Conservation (phyloP, 1,140 invertebrate species). For the Mactra quadrangularis region DNA sequence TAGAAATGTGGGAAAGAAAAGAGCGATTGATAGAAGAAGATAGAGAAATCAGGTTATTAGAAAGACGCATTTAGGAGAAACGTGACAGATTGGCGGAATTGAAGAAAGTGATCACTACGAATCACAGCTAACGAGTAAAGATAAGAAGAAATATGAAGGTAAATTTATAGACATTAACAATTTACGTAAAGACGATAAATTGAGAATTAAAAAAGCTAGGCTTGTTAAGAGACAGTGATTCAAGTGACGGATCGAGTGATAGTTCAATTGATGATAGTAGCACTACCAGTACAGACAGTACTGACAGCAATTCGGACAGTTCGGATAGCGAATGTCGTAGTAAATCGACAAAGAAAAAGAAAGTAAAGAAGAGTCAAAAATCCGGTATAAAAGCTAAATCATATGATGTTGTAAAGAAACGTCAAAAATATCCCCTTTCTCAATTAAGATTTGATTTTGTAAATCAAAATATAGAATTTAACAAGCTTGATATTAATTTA, state of each 20-base stretch:
- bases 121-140: neutral
- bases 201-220: neutral
- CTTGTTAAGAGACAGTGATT: neutral
- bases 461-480: neutral
- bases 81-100: neutral
- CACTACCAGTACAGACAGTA: neutral
- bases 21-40: neutral
- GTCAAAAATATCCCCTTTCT: conserved; percentile 2
- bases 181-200: neutral
- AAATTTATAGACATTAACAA: neutral
- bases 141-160: neutral
- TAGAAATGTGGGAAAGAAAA: neutral
- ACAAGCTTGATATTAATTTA: conserved; percentile 9
- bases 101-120: neutral
- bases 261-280: neutral
- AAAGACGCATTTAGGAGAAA: neutral
- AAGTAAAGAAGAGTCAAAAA: neutral
- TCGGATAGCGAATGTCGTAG: too few species aligned
- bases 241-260: neutral
- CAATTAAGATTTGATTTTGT: conserved; percentile 29
- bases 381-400: conserved; percentile 14
- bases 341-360: neutral
- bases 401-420: neutral
- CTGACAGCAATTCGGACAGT: neutral
- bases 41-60: neutral